phyloP scores from a whole-genome alignment of 2,113 vertebrate genomes.

The Cephalopterus ornatus region DNA sequence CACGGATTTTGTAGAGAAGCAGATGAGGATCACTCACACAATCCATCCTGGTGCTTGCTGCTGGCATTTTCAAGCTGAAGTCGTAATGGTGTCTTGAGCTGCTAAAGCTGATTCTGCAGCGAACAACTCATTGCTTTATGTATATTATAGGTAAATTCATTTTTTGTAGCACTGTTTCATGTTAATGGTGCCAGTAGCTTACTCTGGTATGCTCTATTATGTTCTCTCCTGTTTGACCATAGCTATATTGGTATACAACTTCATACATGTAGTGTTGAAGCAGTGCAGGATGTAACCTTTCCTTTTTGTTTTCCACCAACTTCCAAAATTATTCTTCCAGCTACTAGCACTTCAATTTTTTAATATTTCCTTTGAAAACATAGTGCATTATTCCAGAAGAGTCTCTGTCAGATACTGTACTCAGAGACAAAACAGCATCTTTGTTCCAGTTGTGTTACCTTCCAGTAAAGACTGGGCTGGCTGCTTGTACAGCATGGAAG shows the following conservation, averaged over 20 bases:
- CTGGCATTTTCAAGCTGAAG: neutral
- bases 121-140: neutral
- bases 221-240: neutral
- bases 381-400: neutral
- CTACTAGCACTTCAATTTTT: neutral
- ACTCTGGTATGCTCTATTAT: no score
- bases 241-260: neutral
- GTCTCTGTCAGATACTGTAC: neutral
- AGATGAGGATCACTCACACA: neutral
- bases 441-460: neutral
- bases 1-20: neutral
- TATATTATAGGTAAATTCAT: neutral
- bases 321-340: neutral
- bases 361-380: neutral
- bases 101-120: neutral
- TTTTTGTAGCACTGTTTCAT: neutral
- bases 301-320: neutral
- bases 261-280: neutral
- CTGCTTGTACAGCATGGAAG: neutral
- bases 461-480: neutral
- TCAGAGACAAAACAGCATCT: neutral
- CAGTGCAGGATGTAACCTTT: neutral
- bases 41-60: neutral
- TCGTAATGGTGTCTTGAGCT: rapidly evolving
- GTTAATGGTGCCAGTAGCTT: neutral